A percentile compares a stretch with the other conserved stretches of the same genome.
phyloP scores from a whole-genome alignment of 1,140 invertebrate species.

The Ladona fulva region DNA sequence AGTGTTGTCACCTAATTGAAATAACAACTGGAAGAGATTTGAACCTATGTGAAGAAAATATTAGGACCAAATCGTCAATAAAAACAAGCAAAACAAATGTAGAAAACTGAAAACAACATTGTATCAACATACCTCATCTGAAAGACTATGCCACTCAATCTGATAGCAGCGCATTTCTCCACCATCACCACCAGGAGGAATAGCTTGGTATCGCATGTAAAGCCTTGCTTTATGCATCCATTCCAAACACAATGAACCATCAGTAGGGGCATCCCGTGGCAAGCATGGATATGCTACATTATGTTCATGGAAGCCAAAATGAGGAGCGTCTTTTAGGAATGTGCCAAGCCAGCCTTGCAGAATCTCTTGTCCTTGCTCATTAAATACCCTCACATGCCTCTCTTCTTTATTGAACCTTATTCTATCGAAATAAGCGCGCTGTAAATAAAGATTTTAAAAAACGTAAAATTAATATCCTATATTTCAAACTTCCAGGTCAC shows the following conservation, averaged over 20 bases:
- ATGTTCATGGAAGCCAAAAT: neutral
- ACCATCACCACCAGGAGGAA: neutral
- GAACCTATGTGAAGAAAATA: too few species aligned
- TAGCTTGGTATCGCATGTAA: slow-evolving; percentile 52
- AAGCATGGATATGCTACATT: slow-evolving; percentile 57
- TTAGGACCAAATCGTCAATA: too few species aligned
- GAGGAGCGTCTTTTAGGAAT: slow-evolving; percentile 40
- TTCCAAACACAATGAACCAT: slow-evolving; percentile 59
- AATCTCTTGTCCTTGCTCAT: slow-evolving; percentile 57
- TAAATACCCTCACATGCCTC: slow-evolving; percentile 61
- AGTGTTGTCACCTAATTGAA: too few species aligned
- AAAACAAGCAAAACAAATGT: too few species aligned
- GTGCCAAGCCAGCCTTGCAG: slow-evolving; percentile 59
- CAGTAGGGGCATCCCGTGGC: slow-evolving; percentile 45
- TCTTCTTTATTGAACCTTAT: slow-evolving; percentile 75
- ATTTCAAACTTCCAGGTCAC: neutral
- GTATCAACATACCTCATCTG: slow-evolving; percentile 37
- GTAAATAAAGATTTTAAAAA: slow-evolving; percentile 28
- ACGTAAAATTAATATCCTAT: too few species aligned
- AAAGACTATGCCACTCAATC: slow-evolving; percentile 64
- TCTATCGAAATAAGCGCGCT: slow-evolving; percentile 70
- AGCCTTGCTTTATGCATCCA: slow-evolving; percentile 67
- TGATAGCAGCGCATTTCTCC: slow-evolving; percentile 56
- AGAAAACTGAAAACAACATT: too few species aligned
- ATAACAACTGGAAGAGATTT: too few species aligned